These are phyloP conservation scores for Tyrophagus putrescentiae DNA, from an alignment of 1,140 invertebrate genomes.

Conservation along the genomic window DNA sequence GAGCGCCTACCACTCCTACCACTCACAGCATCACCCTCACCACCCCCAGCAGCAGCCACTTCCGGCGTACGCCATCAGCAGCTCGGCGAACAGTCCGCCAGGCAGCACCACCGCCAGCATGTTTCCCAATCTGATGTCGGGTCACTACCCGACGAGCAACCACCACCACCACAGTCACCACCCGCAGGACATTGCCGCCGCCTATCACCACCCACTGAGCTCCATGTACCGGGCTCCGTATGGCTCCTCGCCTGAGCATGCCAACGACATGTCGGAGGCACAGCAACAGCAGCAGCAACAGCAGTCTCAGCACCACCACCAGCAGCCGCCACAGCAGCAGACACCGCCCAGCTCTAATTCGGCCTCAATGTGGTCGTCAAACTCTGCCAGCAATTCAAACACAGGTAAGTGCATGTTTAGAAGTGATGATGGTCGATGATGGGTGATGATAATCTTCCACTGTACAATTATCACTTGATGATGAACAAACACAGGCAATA, in stretches of 20 bases:
- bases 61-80: neutral
- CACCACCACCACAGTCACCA: conserved; percentile 11
- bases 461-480: neutral
- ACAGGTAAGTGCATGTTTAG: too few species aligned
- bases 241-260: conserved; percentile 15
- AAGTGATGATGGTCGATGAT: neutral
- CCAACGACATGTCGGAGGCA: neutral
- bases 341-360: neutral
- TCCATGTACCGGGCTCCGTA: conserved; percentile 14
- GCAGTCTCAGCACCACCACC: neutral
- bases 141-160: neutral
- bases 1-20: too few species aligned
- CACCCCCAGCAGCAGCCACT: too few species aligned
- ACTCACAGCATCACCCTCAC: too few species aligned
- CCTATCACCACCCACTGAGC: neutral
- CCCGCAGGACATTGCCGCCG: neutral
- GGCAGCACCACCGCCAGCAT: neutral
- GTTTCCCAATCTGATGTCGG: conserved; percentile 19
- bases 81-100: neutral
- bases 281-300: neutral
- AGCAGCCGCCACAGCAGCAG: conserved; percentile 7
- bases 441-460: neutral
- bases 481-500: neutral
- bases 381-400: neutral
- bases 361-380: neutral